Evolutionary conservation across 2,888 invertebrate species (phyloP), one percentile per base, ranked within the genome.

Genomic region (Globia sparganii): DNA sequence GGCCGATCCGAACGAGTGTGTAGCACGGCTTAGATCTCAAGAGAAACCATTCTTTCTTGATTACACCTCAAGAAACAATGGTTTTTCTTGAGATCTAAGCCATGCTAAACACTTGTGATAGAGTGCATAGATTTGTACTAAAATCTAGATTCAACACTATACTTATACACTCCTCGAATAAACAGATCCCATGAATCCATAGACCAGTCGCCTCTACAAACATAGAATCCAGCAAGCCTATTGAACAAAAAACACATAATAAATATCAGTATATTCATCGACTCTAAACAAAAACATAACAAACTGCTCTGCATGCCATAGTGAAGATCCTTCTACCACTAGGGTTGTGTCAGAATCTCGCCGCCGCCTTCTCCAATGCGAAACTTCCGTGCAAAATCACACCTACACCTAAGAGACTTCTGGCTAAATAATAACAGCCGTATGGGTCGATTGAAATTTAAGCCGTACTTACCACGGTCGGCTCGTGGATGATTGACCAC

Each of bases 291-390:
- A 67, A 62, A 66, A 66, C 31, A 58, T 59, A 78, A 64, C 25
- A 78, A 28, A 79, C 31, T 77, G 37, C n/a, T 46, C n/a, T n/a
- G n/a, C 43, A 31, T 53, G 18, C 53, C n/a, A 62, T 25, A 58
- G 9, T 43, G 15, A 64, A 69, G 49, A n/a, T 34, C 0, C 18
- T 9, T 59, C 18, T 8, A 31, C 9, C 9, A 25, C 66, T 53
- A 67, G 59, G 67, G n/a, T n/a, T 61, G 34, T 68, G 0, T 3
- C 61, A 5, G 5, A 34, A 18, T 3, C 9, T 31, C n/a, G 53
- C 11, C 18, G 5, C 18, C 6, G 0, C n/a, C 11, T 0, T 18
- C 5, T 53, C 25, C 8, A 34, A 31, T 67, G 9, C 4, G 31
- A 9, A 58, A 31, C 4, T 25, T 25, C 15, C 31, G 66, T 8